Conservation (phyloP, 2,113 vertebrate genomes). For the Athene cunicularia region DNA sequence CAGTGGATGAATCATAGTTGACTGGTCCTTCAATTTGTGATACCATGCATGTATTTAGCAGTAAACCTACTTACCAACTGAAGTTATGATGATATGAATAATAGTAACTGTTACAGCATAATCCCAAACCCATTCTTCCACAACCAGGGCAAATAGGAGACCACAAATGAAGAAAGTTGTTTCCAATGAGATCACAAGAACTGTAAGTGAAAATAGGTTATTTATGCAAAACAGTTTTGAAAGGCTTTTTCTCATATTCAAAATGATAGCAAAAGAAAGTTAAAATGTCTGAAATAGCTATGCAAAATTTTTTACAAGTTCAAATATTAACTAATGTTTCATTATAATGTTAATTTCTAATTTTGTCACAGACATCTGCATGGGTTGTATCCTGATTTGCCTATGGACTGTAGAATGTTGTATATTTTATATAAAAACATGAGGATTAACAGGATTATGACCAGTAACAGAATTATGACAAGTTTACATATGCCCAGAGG, state of each 20-base stretch:
- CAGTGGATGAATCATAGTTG: neutral
- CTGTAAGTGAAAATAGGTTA: conserved; percentile 36
- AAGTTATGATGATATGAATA: conserved; percentile 82
- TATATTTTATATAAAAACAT: neutral
- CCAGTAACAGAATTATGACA: neutral
- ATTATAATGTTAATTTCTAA: neutral
- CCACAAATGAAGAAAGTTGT: conserved; percentile 84
- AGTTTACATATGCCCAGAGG: neutral
- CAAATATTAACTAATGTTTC: neutral
- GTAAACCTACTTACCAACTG: conserved; percentile 74
- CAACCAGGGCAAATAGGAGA: conserved; percentile 83
- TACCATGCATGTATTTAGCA: neutral
- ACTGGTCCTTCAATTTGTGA: neutral
- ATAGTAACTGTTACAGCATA: conserved; percentile 84
- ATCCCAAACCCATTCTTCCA: conserved; percentile 87
- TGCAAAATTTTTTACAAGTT: neutral
- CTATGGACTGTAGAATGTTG: neutral
- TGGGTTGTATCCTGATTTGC: neutral
- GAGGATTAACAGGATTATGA: neutral
- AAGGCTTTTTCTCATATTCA: neutral
- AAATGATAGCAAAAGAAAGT: neutral
- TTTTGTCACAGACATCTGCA: neutral
- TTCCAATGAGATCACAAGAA: conserved; percentile 79
- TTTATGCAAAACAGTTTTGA: neutral
- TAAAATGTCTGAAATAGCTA: neutral